Evolutionary conservation across 2,113 vertebrate species (phyloP).

Genomic region (Campylomormyrus numenius): DNA sequence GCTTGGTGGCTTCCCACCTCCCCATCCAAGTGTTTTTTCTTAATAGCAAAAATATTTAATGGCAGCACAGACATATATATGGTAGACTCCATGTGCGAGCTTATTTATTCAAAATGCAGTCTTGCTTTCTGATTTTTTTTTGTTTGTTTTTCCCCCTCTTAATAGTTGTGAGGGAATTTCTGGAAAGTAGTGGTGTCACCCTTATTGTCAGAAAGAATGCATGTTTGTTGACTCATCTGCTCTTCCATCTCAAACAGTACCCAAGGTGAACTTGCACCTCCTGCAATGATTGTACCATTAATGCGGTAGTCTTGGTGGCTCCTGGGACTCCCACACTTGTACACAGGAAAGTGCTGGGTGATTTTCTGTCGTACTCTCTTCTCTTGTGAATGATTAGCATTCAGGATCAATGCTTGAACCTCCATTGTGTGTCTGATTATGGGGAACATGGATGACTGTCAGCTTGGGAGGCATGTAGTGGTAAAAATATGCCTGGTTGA

Average conservation of each 20-base stretch:
- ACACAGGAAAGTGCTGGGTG: neutral
- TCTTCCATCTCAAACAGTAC: neutral
- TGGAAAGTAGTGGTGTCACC: neutral
- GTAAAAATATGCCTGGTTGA: neutral
- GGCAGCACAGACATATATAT: neutral
- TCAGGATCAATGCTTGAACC: neutral
- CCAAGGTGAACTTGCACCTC: neutral
- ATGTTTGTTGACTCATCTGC: neutral
- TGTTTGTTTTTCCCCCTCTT: neutral
- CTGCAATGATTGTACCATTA: neutral
- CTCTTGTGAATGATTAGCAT: neutral
- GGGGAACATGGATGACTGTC: neutral
- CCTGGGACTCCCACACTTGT: neutral
- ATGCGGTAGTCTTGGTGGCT: neutral
- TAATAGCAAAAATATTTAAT: neutral
- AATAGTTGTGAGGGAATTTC: neutral
- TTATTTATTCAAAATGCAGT: neutral
- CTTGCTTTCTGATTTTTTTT: neutral
- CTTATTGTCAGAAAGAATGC: neutral
- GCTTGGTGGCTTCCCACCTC: neutral
- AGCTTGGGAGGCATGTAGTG: neutral
- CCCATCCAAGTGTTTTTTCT: neutral
- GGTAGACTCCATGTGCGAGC: neutral
- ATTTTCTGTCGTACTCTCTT: neutral
- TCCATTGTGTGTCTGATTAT: neutral